Percentiles rank a stretch among this genome's conserved stretches.
Evolutionary conservation across 1,140 invertebrate genomes (phyloP).

Genomic region (Lordiphosa clarofinis): DNA sequence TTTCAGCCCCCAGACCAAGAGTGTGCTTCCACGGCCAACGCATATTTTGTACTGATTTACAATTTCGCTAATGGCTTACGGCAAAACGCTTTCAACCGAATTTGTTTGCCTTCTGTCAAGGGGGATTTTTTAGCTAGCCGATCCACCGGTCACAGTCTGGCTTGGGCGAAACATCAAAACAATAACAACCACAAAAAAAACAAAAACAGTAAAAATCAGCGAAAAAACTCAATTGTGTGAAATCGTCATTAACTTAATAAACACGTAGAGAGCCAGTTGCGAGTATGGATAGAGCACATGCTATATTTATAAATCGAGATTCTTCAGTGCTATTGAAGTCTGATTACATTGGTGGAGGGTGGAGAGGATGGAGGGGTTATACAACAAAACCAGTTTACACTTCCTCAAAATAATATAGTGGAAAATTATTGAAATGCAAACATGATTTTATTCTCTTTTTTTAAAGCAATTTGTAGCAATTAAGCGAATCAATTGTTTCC

Average conservation of each 20-base stretch:
- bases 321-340: conserved; percentile 20
- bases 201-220: conserved; percentile 11
- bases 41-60: conserved; percentile 66
- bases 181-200: conserved; percentile 6
- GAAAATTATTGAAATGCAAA: no score
- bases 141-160: conserved; percentile 18
- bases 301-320: conserved; percentile 21
- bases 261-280: conserved; percentile 4
- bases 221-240: conserved; percentile 51
- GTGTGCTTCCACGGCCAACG: conserved; percentile 69
- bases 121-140: conserved; percentile 41
- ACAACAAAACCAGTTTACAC: conserved; percentile 26
- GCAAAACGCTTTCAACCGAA: conserved; percentile 39
- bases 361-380: no score
- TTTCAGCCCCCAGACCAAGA: conserved; percentile 37
- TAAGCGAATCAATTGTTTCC: no score
- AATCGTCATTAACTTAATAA: conserved; percentile 48
- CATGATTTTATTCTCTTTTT: background rate
- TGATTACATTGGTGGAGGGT: no score
- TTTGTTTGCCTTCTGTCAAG: conserved; percentile 36
- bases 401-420: conserved; percentile 12
- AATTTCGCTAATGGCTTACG: conserved; percentile 41
- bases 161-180: conserved; percentile 13
- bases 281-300: conserved; percentile 4
- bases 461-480: no score